These are phyloP conservation scores for Drosophila maculinotata DNA, from an alignment of 2,888 invertebrate species.

Conservation along the genomic window DNA sequence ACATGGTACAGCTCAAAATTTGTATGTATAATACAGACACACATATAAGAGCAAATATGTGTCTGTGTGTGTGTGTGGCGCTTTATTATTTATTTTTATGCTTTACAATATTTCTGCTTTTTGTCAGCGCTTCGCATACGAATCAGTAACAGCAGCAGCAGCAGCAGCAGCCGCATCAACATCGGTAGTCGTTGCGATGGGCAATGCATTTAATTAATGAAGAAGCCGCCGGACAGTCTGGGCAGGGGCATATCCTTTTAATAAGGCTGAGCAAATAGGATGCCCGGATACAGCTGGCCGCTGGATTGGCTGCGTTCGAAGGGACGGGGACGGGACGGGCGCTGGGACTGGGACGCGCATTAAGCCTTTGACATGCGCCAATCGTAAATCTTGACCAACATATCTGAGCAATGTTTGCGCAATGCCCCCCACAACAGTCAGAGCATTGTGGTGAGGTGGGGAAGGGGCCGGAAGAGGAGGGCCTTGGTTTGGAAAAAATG, in stretches of 20 bases:
- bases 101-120: conserved; percentile 76
- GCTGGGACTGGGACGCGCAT: conserved; percentile 43
- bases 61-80: conserved; percentile 4
- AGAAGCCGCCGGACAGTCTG: conserved; percentile 56
- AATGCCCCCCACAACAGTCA: conserved; percentile 32
- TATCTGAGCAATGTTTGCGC: conserved; percentile 79
- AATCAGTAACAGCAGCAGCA: conserved; percentile 33
- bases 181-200: conserved; percentile 48
- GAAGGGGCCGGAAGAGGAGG: conserved; percentile 12
- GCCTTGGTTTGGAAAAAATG: conserved; percentile 46
- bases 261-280: conserved; percentile 72
- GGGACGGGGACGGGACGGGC: conserved; percentile 3
- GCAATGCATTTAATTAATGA: conserved; percentile 74
- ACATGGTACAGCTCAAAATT: conserved; percentile 66
- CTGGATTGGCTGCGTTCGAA: conserved; percentile 1
- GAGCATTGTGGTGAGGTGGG: background rate
- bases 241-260: conserved; percentile 39
- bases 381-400: conserved; percentile 82
- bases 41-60: background rate
- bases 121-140: conserved; percentile 70
- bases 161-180: background rate
- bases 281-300: conserved; percentile 41
- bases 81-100: conserved; percentile 74
- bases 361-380: conserved; percentile 82
- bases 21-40: conserved; percentile 62